phyloP scores from a whole-genome alignment of 2,888 invertebrate species.

The Athrips mouffetella region DNA sequence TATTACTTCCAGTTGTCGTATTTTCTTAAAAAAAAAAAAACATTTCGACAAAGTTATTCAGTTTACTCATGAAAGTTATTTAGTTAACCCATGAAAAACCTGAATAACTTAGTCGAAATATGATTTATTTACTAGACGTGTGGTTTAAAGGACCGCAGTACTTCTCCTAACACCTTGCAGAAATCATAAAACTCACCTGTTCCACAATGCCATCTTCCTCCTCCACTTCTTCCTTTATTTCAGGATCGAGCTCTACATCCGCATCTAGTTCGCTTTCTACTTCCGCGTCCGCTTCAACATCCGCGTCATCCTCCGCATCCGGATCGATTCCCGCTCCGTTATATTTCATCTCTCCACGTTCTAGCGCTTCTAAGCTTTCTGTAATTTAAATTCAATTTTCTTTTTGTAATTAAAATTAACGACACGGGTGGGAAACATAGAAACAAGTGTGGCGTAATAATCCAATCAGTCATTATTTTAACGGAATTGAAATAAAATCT shows the following conservation, averaged over 20 bases:
- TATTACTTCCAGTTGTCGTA: too few species aligned
- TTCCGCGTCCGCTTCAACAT: conserved; percentile 69
- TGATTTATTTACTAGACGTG: too few species aligned
- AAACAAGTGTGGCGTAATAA: neutral
- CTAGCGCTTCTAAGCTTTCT: conserved; percentile 89
- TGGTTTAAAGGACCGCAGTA: too few species aligned
- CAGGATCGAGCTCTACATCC: conserved; percentile 74
- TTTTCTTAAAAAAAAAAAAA: too few species aligned
- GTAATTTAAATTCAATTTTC: conserved; percentile 31
- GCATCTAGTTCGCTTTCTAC: conserved; percentile 76
- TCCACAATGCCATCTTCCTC: conserved; percentile 74
- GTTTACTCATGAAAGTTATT: too few species aligned
- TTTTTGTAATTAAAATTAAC: conserved; percentile 8
- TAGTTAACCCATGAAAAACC: too few species aligned
- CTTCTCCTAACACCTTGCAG: neutral
- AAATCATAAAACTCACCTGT: conserved; percentile 37
- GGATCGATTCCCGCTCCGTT: conserved; percentile 83
- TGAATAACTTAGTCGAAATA: too few species aligned
- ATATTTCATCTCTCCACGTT: conserved; percentile 93
- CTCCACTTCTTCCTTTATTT: conserved; percentile 81
- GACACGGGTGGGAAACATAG: neutral
- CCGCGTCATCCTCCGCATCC: conserved; percentile 79
- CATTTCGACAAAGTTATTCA: too few species aligned
- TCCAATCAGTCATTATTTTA: neutral
- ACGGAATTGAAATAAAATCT: conserved; percentile 11